Percentiles rank a stretch among this genome's conserved stretches.
phyloP scores from a whole-genome alignment of 2,888 invertebrate genomes.

The Ectropis crepuscularia region DNA sequence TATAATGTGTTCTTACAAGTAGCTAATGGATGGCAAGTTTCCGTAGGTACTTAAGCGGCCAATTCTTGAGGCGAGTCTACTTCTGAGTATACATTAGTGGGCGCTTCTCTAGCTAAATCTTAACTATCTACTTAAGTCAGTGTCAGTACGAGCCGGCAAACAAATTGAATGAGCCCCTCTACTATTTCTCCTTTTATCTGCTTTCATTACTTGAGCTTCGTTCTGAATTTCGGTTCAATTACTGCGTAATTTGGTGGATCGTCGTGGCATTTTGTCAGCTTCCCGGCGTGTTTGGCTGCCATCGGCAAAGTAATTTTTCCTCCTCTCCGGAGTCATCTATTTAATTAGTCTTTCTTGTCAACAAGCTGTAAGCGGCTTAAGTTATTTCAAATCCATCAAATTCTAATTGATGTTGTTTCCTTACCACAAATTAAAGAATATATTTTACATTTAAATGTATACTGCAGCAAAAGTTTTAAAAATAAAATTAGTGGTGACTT shows the following conservation, averaged over 20 bases:
- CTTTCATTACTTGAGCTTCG: slow-evolving; percentile 79
- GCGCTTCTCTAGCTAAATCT: slow-evolving; percentile 74
- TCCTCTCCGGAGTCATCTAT: slow-evolving; percentile 43
- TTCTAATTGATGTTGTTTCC: slow-evolving; percentile 22
- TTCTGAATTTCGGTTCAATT: slow-evolving; percentile 78
- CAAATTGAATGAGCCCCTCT: slow-evolving; percentile 75
- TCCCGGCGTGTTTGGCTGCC: slow-evolving; percentile 61
- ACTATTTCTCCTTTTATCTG: slow-evolving; percentile 68
- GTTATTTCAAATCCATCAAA: slow-evolving; percentile 31
- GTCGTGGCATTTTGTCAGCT: slow-evolving; percentile 77
- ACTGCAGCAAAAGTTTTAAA: neutral
- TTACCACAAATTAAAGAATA: slow-evolving; percentile 11
- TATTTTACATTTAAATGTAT: neutral
- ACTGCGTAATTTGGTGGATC: slow-evolving; percentile 77
- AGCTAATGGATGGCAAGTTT: slow-evolving; percentile 81
- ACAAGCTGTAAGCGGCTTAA: slow-evolving; percentile 33
- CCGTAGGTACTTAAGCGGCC: slow-evolving; percentile 77
- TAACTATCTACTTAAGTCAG: slow-evolving; percentile 80
- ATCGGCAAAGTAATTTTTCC: slow-evolving; percentile 47
- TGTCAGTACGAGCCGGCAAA: slow-evolving; percentile 69
- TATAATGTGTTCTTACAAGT: slow-evolving; percentile 77
- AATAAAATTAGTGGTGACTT: neutral
- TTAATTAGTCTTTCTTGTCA: slow-evolving; percentile 37
- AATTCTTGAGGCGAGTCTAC: slow-evolving; percentile 76
- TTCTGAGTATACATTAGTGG: slow-evolving; percentile 80